Base-by-base conservation (phyloP, 2,888 invertebrate genomes). In the Tipula lateralis region DNA sequence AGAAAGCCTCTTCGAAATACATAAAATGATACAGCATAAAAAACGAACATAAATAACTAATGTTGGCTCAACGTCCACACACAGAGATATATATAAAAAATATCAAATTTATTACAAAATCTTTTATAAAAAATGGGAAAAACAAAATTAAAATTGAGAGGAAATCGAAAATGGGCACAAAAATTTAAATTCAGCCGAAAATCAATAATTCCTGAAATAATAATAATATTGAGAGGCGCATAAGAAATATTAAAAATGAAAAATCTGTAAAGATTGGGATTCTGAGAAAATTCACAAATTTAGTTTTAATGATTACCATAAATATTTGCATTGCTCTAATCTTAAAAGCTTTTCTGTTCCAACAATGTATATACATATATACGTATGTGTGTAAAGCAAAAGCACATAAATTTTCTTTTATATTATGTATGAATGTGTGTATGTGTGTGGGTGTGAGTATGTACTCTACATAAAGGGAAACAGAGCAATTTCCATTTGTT, bases 61-160 rank as follows among this genome's bases (percentile, higher is more conserved):
- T 50, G 44, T 50, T 50, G 44, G 44, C 16, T 50, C 44, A 50
- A 50, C 44, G 44, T 50, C 44, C 44, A 50, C n/a, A 50, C 19
- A 50, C 44, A 50, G n/a, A n/a, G n/a, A n/a, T n/a, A n/a, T n/a
- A n/a, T n/a, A n/a, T n/a, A n/a, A n/a, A 50, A 50, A 50, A 50
- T 50, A 50, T 50, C 44, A 50, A 50, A 50, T 50, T 50, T 50
- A 50, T 50, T 50, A 50, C 44, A 50, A 50, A 50, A 50, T 50
- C 3, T 16, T 50, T 50, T 16, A 50, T 16, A 50, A 19, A 50
- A 50, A 16, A 16, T 50, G 44, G 5, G 9, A 36, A 36, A 36
- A 36, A 36, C 36, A 16, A 16, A 16, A n/a, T n/a, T n/a, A n/a
- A 50, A 50, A 50, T 50, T 16, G 44, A 16, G 16, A 50, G 44